Conservation (phyloP, 2,888 invertebrate species). For the Drosophila meridiana region DNA sequence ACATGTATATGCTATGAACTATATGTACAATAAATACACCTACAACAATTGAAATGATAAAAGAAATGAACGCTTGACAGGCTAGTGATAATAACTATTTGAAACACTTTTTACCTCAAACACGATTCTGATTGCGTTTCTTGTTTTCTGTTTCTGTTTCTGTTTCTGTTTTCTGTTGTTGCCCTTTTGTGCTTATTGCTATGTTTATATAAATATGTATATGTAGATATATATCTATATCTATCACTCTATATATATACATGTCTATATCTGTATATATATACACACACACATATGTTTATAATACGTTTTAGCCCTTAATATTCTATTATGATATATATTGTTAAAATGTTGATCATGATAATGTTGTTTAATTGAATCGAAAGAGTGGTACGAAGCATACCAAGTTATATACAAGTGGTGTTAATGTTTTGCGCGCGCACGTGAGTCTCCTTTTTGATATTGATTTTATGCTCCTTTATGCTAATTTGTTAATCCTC, state of each 20-base stretch:
- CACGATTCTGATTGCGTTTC: slow-evolving; percentile 52
- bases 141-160: slow-evolving; percentile 67
- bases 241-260: slow-evolving; percentile 44
- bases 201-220: slow-evolving; percentile 41
- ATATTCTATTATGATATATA: slow-evolving; percentile 42
- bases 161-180: slow-evolving; percentile 73
- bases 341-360: slow-evolving; percentile 66
- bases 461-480: slow-evolving; percentile 71
- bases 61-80: slow-evolving; percentile 57
- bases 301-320: slow-evolving; percentile 41
- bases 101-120: slow-evolving; percentile 61
- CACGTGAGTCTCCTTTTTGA: slow-evolving; percentile 81
- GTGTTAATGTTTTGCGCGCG: slow-evolving; percentile 82
- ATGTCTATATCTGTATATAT: slow-evolving; percentile 10
- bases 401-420: slow-evolving; percentile 54
- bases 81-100: slow-evolving; percentile 70
- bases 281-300: slow-evolving; percentile 37
- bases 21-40: slow-evolving; percentile 27
- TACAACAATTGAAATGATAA: slow-evolving; percentile 32
- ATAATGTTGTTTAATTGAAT: slow-evolving; percentile 75
- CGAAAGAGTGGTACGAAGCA: slow-evolving; percentile 21
- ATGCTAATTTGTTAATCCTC: slow-evolving; percentile 59
- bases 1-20: slow-evolving; percentile 21
- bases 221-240: slow-evolving; percentile 34
- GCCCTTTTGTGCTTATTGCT: slow-evolving; percentile 72